phyloP scores from a whole-genome alignment of 1,140 invertebrate genomes.

The Drosophila miranda region DNA sequence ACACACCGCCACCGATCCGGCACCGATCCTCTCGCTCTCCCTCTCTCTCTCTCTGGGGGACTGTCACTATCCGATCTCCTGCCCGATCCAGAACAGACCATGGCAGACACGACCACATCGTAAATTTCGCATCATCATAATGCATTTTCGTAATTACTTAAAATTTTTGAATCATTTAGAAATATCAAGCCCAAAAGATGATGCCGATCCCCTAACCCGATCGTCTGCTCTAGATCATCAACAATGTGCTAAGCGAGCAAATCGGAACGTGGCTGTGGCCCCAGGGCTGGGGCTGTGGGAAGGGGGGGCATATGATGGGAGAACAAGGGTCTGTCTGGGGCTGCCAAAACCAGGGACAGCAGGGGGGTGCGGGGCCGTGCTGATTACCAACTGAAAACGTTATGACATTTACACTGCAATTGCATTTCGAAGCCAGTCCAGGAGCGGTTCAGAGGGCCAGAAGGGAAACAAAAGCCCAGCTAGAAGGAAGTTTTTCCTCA shows the following conservation, averaged over 20 bases:
- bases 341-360: neutral
- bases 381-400: conserved; percentile 71
- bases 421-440: conserved; percentile 22
- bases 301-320: neutral
- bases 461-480: too few relatives aligned
- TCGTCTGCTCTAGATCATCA: conserved; percentile 68
- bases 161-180: conserved; percentile 79
- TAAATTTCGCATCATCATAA: conserved; percentile 81
- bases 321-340: conserved; percentile 17
- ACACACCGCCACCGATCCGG: conserved; percentile 75
- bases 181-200: conserved; percentile 64
- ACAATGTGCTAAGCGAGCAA: conserved; percentile 71
- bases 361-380: conserved; percentile 8
- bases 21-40: conserved; percentile 13
- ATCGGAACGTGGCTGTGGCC: conserved; percentile 32
- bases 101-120: conserved; percentile 50
- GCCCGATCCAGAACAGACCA: conserved; percentile 12
- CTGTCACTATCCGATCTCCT: neutral
- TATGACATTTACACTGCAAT: conserved; percentile 72
- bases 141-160: conserved; percentile 81
- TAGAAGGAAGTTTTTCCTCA: too few relatives aligned
- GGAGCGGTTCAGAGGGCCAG: conserved; percentile 36
- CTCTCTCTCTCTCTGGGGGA: neutral
- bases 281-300: too few relatives aligned
- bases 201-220: conserved; percentile 30